These are phyloP conservation scores for Microcebus ravelobensis DNA, from an alignment of 2,113 vertebrate genomes.

Conservation along the genomic window DNA sequence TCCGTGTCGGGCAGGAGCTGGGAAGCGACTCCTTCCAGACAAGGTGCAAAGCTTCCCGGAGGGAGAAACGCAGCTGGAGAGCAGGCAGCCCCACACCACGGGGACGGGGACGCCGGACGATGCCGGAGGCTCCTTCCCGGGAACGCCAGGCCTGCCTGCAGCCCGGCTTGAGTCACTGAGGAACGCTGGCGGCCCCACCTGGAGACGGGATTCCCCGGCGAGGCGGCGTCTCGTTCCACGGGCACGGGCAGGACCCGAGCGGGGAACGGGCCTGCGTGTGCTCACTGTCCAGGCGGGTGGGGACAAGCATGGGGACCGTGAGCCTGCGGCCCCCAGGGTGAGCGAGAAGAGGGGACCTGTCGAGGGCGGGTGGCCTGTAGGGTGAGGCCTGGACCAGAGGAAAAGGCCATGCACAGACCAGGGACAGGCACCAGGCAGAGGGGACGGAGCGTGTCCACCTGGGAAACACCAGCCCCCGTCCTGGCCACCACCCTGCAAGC, in stretches of 20 bases:
- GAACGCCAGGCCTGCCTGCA: background rate
- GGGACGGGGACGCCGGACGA: background rate
- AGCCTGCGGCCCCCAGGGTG: background rate
- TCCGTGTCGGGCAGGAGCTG: fast-evolving
- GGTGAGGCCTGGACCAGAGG: background rate
- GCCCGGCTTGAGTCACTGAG: constrained; percentile 51
- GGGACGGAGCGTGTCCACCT: fast-evolving
- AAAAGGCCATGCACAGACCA: fast-evolving
- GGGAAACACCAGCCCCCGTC: background rate
- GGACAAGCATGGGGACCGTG: fast-evolving
- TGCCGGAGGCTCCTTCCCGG: constrained; percentile 46
- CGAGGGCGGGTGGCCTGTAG: background rate
- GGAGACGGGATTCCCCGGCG: background rate
- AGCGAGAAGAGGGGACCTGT: background rate
- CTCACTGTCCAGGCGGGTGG: fast-evolving
- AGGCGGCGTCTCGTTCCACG: fast-evolving
- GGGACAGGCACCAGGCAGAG: background rate
- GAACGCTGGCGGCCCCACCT: background rate
- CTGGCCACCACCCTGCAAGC: too few relatives aligned
- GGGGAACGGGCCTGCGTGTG: fast-evolving
- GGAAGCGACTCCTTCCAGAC: background rate
- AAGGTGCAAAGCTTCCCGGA: background rate
- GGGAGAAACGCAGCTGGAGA: background rate
- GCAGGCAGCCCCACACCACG: background rate
- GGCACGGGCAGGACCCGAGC: background rate